Conservation (phyloP, 2,888 invertebrate genomes). For the Apantesis nais region DNA sequence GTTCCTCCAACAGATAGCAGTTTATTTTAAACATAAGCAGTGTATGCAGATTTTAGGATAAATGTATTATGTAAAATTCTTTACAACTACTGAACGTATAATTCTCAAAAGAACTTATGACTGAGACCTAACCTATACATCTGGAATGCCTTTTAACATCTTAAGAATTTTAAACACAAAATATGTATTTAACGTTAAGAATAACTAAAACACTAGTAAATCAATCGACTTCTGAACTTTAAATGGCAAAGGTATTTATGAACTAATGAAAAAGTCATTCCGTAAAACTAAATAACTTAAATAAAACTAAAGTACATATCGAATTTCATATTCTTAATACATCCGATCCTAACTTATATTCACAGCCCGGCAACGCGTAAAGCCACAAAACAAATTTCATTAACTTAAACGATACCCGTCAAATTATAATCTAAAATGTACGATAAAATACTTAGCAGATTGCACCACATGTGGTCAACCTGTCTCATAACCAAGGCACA, state of each 20-base stretch:
- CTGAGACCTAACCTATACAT: no score
- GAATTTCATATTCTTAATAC: conserved; percentile 26
- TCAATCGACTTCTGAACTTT: neutral
- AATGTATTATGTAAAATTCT: no score
- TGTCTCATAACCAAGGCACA: conserved; percentile 83
- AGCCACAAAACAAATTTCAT: conserved; percentile 68
- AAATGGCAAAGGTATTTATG: no score
- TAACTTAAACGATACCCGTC: conserved; percentile 69
- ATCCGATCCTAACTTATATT: conserved; percentile 36
- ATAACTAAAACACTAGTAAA: neutral
- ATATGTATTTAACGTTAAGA: neutral
- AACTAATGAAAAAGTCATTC: no score
- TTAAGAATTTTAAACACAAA: no score
- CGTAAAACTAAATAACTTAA: conserved; percentile 1
- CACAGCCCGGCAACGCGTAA: conserved; percentile 41
- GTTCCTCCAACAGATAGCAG: neutral
- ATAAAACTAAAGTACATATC: conserved; percentile 12
- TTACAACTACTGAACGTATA: no score
- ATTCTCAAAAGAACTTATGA: no score
- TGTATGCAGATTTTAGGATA: neutral
- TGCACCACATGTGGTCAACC: conserved; percentile 85
- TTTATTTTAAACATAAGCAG: neutral
- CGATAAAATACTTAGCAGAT: conserved; percentile 78
- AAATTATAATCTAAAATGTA: conserved; percentile 74
- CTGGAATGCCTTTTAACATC: no score